A percentile compares a stretch with the other conserved stretches of the same genome.
phyloP scores from a whole-genome alignment of 2,888 invertebrate species.

The Pyralis farinalis region DNA sequence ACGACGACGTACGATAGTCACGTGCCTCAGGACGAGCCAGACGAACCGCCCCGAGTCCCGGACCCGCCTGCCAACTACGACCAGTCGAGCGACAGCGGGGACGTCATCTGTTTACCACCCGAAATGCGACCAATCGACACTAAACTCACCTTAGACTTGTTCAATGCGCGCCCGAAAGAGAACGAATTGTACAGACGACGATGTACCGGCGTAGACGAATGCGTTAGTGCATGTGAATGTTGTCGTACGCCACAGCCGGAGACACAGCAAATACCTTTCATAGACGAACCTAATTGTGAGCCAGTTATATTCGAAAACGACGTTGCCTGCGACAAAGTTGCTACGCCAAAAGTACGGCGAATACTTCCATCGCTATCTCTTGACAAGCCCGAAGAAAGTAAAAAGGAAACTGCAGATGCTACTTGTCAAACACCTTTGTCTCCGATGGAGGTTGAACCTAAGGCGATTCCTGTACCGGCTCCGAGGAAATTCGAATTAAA shows the following conservation, averaged over 20 bases:
- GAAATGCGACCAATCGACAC: slow-evolving; percentile 67
- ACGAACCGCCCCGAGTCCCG: slow-evolving; percentile 45
- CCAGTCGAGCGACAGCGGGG: slow-evolving; percentile 54
- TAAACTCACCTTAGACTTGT: slow-evolving; percentile 58
- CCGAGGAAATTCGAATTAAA: slow-evolving; percentile 46
- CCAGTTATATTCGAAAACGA: slow-evolving; percentile 71
- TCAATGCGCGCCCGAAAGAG: slow-evolving; percentile 41
- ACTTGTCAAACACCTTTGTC: slow-evolving; percentile 60
- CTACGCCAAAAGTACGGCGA: slow-evolving; percentile 63
- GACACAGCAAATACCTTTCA: slow-evolving; percentile 62
- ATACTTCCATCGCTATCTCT: slow-evolving; percentile 68
- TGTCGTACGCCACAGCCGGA: slow-evolving; percentile 72
- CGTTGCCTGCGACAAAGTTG: slow-evolving; percentile 39
- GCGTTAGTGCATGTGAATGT: slow-evolving; percentile 70
- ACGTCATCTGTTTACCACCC: slow-evolving; percentile 53
- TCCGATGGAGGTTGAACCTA: slow-evolving; percentile 34
- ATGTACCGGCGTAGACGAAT: slow-evolving; percentile 62
- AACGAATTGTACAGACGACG: slow-evolving; percentile 44
- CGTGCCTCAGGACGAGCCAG: slow-evolving; percentile 23
- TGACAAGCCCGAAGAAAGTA: slow-evolving; percentile 52
- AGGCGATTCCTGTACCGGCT: slow-evolving; percentile 22
- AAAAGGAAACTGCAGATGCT: slow-evolving; percentile 55
- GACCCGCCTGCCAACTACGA: slow-evolving; percentile 47
- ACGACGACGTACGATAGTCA: slow-evolving; percentile 31
- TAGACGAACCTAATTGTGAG: slow-evolving; percentile 69